Evolutionary conservation across 2,113 vertebrate genomes (phyloP).

Genomic region (Leucopsar rothschildi): DNA sequence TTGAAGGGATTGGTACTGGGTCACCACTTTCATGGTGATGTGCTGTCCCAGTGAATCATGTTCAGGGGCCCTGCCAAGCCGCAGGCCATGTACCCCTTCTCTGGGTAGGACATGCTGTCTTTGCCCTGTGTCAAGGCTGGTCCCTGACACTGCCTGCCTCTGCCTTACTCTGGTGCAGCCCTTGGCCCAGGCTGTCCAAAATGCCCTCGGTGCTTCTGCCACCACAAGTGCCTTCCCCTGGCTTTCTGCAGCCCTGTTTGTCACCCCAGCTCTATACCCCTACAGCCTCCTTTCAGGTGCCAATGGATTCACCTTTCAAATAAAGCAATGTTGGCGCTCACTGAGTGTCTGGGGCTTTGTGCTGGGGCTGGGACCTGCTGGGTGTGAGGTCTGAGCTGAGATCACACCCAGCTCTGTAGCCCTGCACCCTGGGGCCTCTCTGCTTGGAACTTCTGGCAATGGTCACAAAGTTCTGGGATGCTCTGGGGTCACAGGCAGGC

Average conservation of each 20-base stretch:
- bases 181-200: neutral
- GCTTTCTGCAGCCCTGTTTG: neutral
- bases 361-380: neutral
- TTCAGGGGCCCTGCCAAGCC: neutral
- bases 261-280: neutral
- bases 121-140: slow-evolving; percentile 36
- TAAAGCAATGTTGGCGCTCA: neutral
- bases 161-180: neutral
- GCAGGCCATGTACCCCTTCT: accelerated
- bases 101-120: neutral
- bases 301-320: slow-evolving; percentile 21
- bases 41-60: neutral
- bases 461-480: neutral
- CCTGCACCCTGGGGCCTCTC: neutral
- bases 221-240: neutral
- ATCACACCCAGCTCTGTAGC: neutral
- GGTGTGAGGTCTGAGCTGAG: neutral
- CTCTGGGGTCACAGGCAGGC: neutral
- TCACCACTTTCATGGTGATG: neutral
- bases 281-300: neutral
- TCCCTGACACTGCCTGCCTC: neutral
- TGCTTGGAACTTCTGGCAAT: neutral
- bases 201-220: neutral
- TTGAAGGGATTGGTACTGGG: neutral
- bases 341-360: neutral